Evolutionary conservation across 2,797 vertebrate genomes (phyloP), one percentile per base, ranked within the genome.

Genomic region (Syncerus caffer): DNA sequence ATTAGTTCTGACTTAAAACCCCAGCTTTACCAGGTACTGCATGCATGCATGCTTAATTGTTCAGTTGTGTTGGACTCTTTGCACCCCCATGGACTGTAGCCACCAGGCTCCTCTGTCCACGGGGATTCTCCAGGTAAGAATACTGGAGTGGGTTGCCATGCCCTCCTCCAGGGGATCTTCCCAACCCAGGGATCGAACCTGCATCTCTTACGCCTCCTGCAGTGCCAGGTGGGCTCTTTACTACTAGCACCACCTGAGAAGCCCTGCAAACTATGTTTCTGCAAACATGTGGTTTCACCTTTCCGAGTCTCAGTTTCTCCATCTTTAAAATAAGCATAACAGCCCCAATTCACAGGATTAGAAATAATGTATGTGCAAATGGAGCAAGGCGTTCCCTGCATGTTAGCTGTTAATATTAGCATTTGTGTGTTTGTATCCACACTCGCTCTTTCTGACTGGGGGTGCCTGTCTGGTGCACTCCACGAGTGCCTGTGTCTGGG

Each of bases 281-380:
- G 31, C 29, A 31, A 21, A 27, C 47, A 45, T 45, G 7, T n/a
- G 19, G 15, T 27, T 80, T 90, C 34, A n/a, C n/a, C 11, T 53
- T 47, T 76, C 23, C 10, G 50, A 58, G 21, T 58, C 57, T 96
- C 55, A 29, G 7, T 71, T 90, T 92, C 27, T 96, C 71, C 23
- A 27, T 50, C 47, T 64, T 17, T 58, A 31, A 60, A 62, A 34
- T 9, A 38, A 53, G 50, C 29, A 2, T 9, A 57, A 4, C 17
- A 19, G 7, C 3, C n/a, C 25, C 14, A 14, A n/a, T 71, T 55
- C 11, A 2, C 21, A 21, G 64, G 64, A 8, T 42, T 53, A 21
- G 45, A 78, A 60, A 38, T 3, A 13, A 16, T 1, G 7, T 6
- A 0, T 8, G n/a, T 27, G 21, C 45, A 2, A 31, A 51, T 8